Percentiles rank a stretch among this genome's conserved stretches.
These are phyloP conservation scores for Chrosomus eos DNA, from an alignment of 2,797 vertebrate genomes.

Conservation along the genomic window DNA sequence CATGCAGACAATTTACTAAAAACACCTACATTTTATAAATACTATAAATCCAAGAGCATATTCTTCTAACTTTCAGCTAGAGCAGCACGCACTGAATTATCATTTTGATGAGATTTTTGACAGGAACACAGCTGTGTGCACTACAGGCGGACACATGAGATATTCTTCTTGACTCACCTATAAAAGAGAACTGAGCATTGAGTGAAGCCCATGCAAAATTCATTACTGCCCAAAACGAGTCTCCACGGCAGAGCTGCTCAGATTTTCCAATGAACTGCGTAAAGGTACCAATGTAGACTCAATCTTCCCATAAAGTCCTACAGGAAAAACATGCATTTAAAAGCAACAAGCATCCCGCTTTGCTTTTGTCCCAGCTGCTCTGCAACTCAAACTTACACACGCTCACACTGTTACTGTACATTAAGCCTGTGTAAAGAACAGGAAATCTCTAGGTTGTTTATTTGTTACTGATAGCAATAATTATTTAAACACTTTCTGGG, in stretches of 20 bases:
- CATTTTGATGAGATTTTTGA: constrained; percentile 19
- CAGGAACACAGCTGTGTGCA: neutral
- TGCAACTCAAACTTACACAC: neutral
- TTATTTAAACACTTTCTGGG: neutral
- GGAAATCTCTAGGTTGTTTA: neutral
- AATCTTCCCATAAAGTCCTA: neutral
- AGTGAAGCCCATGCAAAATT: constrained; percentile 14
- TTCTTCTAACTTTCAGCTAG: neutral
- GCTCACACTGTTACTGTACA: neutral
- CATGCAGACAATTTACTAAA: neutral
- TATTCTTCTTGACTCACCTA: constrained; percentile 4
- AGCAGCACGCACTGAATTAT: neutral
- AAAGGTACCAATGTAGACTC: neutral
- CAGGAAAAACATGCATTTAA: neutral
- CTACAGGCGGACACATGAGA: constrained; percentile 12
- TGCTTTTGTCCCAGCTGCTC: constrained; percentile 16
- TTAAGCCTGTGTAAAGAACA: neutral
- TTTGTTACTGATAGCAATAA: neutral
- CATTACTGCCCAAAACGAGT: constrained; percentile 15
- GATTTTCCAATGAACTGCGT: neutral
- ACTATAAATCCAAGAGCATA: neutral
- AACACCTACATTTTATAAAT: neutral
- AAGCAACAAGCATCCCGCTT: constrained; percentile 41
- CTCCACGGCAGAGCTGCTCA: neutral
- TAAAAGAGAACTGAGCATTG: constrained; percentile 2